Percentiles rank a stretch among this genome's conserved stretches.
Conservation (phyloP, 2,888 invertebrate species). For the Hydrotaea diabolus region DNA sequence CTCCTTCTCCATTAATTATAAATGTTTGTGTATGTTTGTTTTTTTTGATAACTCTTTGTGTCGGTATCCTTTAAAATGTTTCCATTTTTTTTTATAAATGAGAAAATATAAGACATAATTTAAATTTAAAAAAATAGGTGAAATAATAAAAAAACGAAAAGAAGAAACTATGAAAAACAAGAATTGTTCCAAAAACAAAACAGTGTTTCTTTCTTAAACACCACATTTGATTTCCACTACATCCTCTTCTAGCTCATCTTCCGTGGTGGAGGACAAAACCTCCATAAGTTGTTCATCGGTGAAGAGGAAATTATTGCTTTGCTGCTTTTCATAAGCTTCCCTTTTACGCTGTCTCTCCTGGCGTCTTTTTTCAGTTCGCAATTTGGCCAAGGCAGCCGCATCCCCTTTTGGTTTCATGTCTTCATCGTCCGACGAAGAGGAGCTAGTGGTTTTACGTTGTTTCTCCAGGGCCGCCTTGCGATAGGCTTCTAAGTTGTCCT, state of each 20-base stretch:
- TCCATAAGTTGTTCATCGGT: conserved; percentile 72
- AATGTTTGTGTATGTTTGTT: conserved; percentile 25
- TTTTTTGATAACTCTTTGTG: conserved; percentile 22
- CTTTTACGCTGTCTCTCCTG: conserved; percentile 69
- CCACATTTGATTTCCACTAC: not conserved
- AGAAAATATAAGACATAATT: conserved; percentile 16
- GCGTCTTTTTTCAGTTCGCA: conserved; percentile 67
- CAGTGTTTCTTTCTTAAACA: not conserved
- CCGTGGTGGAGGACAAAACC: conserved; percentile 70
- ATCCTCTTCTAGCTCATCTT: conserved; percentile 68
- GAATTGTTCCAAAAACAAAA: conserved; percentile 1
- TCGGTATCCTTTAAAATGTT: conserved; percentile 39
- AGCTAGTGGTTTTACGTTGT: conserved; percentile 24
- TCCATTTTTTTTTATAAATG: conserved; percentile 25
- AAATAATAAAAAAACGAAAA: conserved; percentile 38
- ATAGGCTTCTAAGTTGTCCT: conserved; percentile 67
- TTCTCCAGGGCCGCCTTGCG: conserved; percentile 57
- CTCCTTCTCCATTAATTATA: not conserved
- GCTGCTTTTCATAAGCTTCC: conserved; percentile 69
- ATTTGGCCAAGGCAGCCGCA: conserved; percentile 55
- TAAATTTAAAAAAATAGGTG: conserved; percentile 24
- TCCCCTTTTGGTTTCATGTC: conserved; percentile 32
- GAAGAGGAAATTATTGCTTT: conserved; percentile 72
- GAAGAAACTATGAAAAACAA: not conserved
- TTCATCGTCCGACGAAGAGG: conserved; percentile 2